Conservation (phyloP, 2,888 invertebrate species). For the Caradrina clavipalpis region DNA sequence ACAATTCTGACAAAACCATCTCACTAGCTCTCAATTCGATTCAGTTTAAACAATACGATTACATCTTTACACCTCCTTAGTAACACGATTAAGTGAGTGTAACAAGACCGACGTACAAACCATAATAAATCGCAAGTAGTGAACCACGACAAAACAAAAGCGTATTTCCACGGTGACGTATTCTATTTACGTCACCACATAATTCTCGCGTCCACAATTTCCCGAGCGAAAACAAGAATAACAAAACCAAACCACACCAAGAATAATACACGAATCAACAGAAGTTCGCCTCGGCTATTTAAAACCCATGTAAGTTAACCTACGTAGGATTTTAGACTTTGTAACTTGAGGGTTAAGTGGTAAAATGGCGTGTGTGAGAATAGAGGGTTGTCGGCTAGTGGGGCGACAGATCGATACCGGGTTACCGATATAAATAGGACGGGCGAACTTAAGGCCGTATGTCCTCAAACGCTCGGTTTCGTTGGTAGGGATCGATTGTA, state of each 20-base stretch:
- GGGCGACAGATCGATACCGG: constrained; percentile 88
- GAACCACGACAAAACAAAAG: constrained; percentile 15
- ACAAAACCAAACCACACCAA: constrained; percentile 59
- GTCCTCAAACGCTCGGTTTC: constrained; percentile 82
- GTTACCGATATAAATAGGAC: constrained; percentile 89
- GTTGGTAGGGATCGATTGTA: constrained; percentile 80
- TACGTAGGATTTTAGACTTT: constrained; percentile 74
- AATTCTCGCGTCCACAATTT: constrained; percentile 54
- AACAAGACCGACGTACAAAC: constrained; percentile 25
- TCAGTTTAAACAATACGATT: neutral
- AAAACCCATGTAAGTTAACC: constrained; percentile 64
- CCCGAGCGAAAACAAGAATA: constrained; percentile 62
- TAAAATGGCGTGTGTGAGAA: constrained; percentile 74
- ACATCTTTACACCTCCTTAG: neutral
- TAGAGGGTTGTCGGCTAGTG: constrained; percentile 86
- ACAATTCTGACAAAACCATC: neutral
- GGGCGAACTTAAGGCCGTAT: constrained; percentile 79
- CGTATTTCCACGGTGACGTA: constrained; percentile 40
- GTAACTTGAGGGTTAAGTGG: constrained; percentile 68
- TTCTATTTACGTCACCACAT: constrained; percentile 56
- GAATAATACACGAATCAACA: constrained; percentile 72
- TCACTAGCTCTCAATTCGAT: neutral
- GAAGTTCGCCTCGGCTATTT: constrained; percentile 78
- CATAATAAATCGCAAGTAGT: constrained; percentile 19
- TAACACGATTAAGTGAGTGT: constrained; percentile 5